Evolutionary conservation across 2,888 invertebrate genomes (phyloP).

Genomic region (Argyresthia goedartella): DNA sequence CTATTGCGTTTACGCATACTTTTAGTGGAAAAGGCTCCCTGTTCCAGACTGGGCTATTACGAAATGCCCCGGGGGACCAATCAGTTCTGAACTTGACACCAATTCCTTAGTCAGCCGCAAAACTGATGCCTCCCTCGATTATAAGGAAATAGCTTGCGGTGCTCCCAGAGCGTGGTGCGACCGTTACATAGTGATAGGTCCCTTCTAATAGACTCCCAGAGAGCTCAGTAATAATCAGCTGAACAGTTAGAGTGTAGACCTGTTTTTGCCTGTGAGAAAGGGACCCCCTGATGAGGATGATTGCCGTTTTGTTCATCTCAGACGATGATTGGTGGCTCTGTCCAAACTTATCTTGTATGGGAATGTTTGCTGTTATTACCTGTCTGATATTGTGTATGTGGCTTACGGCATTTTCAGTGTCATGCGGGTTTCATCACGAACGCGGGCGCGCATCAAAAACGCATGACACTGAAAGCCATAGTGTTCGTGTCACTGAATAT

Average conservation of each 20-base stretch:
- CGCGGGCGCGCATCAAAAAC: too few species aligned
- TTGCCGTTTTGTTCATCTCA: neutral
- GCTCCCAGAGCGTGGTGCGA: slow-evolving; percentile 20
- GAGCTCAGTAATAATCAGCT: slow-evolving; percentile 30
- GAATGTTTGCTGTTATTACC: too few species aligned
- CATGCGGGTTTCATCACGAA: too few species aligned
- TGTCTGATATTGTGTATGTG: too few species aligned
- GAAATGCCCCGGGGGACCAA: slow-evolving; percentile 3
- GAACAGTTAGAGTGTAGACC: slow-evolving; percentile 39
- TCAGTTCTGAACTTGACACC: slow-evolving; percentile 2
- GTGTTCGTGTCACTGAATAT: too few species aligned
- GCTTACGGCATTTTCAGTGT: too few species aligned
- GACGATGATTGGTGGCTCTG: neutral
- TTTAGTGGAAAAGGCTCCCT: slow-evolving; percentile 18
- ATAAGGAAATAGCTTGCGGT: slow-evolving; percentile 29
- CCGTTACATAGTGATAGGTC: slow-evolving; percentile 53
- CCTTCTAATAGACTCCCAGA: slow-evolving; percentile 36
- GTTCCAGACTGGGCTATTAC: slow-evolving; percentile 9
- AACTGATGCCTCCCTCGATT: slow-evolving; percentile 21
- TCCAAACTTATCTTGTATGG: too few species aligned
- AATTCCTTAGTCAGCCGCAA: neutral
- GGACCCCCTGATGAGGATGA: neutral
- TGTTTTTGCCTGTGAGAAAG: slow-evolving; percentile 21
- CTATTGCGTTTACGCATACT: too few species aligned
- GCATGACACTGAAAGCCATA: too few species aligned